A percentile compares a stretch with the other conserved stretches of the same genome.
These are phyloP conservation scores for Pristiophorus japonicus DNA, from an alignment of 2,113 vertebrate genomes.

Conservation along the genomic window DNA sequence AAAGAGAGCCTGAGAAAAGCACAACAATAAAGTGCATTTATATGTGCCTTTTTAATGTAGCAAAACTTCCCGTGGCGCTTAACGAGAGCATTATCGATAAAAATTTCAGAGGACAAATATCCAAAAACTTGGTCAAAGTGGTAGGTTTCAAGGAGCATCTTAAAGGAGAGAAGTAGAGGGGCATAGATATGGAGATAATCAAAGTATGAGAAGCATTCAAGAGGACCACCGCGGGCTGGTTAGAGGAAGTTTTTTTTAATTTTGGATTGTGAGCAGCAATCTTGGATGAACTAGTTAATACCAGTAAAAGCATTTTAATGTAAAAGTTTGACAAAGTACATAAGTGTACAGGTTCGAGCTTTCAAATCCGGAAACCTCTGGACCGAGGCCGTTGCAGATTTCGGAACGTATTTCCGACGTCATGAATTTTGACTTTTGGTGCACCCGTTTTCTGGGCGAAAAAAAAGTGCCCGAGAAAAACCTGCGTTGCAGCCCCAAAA, in stretches of 20 bases:
- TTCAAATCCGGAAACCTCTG: too few relatives aligned
- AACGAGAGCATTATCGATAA: not conserved
- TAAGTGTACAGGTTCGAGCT: too few relatives aligned
- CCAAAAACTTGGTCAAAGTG: not conserved
- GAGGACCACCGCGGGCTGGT: not conserved
- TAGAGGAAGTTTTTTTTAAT: not conserved
- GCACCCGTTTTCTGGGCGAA: too few relatives aligned
- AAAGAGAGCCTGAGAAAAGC: too few relatives aligned
- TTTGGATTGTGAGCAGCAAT: not conserved
- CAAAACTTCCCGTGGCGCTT: not conserved
- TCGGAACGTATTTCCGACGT: too few relatives aligned
- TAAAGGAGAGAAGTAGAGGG: not conserved
- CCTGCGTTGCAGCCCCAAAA: too few relatives aligned
- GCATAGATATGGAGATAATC: not conserved
- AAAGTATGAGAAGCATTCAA: not conserved
- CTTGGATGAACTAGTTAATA: not conserved
- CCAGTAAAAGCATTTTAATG: not conserved
- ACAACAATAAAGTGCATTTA: not conserved
- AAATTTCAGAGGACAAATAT: not conserved
- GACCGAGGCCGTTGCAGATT: too few relatives aligned
- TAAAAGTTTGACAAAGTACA: not conserved
- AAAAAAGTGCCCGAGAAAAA: too few relatives aligned
- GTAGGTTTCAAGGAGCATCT: not conserved
- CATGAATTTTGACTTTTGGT: too few relatives aligned
- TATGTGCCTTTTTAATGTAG: not conserved